phyloP scores from a whole-genome alignment of 2,113 vertebrate species.

The Sus scrofa region T2T-Sscrofa CM000828.6:26007001-26007500 shows the following conservation, averaged over 20 bases:
- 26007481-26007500: not conserved
- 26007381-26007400: not conserved
- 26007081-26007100: no score
- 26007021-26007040: no score
- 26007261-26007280: not conserved
- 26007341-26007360: not conserved
- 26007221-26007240: not conserved
- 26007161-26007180: not conserved
- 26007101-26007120: no score
- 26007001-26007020: no score
- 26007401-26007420: not conserved
- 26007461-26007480: not conserved
- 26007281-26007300: not conserved
- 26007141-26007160: no score
- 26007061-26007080: no score
- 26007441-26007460: no score
- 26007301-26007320: not conserved
- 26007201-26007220: not conserved
- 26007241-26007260: not conserved
- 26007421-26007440: not conserved
- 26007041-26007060: no score
- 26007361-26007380: not conserved
- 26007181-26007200: not conserved
- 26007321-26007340: not conserved
- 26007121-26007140: no score